A percentile compares a stretch with the other conserved stretches of the same genome.
phyloP scores from a whole-genome alignment of 2,797 vertebrate species.

The Falco berigora region DNA sequence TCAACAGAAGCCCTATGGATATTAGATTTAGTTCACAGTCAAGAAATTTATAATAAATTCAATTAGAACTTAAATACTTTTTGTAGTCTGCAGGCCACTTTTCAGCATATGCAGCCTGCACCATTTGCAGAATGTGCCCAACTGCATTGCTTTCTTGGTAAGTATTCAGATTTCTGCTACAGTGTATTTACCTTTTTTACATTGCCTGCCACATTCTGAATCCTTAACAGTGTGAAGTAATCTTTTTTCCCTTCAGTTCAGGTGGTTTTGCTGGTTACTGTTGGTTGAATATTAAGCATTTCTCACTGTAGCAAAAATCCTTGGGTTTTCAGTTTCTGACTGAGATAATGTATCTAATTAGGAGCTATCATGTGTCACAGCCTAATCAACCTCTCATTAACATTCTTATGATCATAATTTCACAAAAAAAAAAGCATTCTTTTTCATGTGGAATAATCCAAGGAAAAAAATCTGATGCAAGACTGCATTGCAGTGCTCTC shows the following conservation, averaged over 20 bases:
- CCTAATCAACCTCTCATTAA: neutral
- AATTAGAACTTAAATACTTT: neutral
- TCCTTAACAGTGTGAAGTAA: neutral
- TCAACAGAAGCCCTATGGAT: neutral
- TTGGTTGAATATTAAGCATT: neutral
- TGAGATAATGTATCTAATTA: neutral
- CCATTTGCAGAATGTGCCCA: neutral
- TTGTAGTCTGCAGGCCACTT: neutral
- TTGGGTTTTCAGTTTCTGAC: neutral
- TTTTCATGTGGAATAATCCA: neutral
- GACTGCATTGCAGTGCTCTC: neutral
- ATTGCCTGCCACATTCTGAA: neutral
- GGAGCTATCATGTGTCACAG: neutral
- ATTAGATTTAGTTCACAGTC: neutral
- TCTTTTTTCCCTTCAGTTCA: neutral
- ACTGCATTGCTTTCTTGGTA: neutral
- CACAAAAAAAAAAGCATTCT: neutral
- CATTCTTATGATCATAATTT: neutral
- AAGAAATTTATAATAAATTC: neutral
- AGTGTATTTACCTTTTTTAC: neutral
- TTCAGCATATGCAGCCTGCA: fast-evolving
- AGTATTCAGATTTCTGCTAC: neutral
- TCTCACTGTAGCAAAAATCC: neutral
- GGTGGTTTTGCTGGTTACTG: neutral
- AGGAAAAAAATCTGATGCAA: neutral